Evolutionary conservation across 2,113 vertebrate genomes (phyloP).

Genomic region (Poeciliopsis prolifica): DNA sequence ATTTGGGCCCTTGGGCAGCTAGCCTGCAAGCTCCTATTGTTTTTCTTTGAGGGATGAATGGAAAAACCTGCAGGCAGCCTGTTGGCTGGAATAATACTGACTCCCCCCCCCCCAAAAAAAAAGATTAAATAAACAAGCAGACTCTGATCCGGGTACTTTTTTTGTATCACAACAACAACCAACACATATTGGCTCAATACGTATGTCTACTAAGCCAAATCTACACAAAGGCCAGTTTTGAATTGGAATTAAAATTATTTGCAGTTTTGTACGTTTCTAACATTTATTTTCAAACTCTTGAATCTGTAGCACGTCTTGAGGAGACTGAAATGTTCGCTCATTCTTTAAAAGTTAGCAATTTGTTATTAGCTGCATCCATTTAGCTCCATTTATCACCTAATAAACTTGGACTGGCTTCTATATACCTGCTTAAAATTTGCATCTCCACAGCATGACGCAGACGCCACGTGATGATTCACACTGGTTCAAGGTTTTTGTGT

Average conservation of each 20-base stretch:
- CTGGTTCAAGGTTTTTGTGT: no score
- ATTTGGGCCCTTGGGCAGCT: constrained; percentile 11
- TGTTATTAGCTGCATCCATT: not conserved
- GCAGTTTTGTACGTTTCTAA: not conserved
- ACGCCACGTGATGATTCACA: no score
- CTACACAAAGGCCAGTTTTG: not conserved
- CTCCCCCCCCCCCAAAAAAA: constrained; percentile 7
- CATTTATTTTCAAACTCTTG: not conserved
- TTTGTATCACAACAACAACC: not conserved
- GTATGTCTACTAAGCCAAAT: not conserved
- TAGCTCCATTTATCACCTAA: not conserved
- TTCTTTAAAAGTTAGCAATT: not conserved
- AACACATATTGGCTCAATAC: not conserved
- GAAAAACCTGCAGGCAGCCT: constrained; percentile 19
- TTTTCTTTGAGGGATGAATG: constrained; percentile 31
- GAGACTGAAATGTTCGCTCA: not conserved
- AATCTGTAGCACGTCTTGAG: not conserved
- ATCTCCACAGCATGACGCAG: no score
- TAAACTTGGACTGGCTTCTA: no score
- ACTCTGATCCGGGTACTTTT: constrained; percentile 16
- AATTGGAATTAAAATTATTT: not conserved
- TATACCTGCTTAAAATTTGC: no score
- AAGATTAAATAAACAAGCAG: not conserved
- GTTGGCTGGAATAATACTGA: constrained; percentile 20
- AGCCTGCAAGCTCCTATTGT: constrained; percentile 14